A percentile compares a stretch with the other conserved stretches of the same genome.
Evolutionary conservation across 1,140 invertebrate genomes (phyloP).

Genomic region (Anastatus disparis): DNA sequence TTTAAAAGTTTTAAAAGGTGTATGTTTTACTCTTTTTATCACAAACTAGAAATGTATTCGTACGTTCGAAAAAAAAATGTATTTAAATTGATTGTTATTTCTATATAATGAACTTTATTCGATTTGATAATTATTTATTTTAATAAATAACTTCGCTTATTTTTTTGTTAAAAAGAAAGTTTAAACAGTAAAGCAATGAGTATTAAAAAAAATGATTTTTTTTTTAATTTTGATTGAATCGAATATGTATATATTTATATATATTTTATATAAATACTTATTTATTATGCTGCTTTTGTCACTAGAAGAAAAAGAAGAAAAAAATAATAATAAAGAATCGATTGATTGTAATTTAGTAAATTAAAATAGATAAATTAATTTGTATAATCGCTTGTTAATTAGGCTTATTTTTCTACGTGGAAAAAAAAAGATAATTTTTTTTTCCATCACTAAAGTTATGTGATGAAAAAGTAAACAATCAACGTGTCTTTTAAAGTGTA

Average conservation of each 20-base stretch:
- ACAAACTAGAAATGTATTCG: not conserved
- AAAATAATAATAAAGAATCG: no score
- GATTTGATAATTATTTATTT: slow-evolving; percentile 18
- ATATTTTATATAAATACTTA: slow-evolving; percentile 25
- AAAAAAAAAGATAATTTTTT: no score
- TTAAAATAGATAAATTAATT: slow-evolving; percentile 28
- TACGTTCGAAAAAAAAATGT: slow-evolving; percentile 6
- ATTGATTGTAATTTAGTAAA: slow-evolving; percentile 16
- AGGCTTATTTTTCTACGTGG: slow-evolving; percentile 28
- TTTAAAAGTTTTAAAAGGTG: slow-evolving; percentile 6
- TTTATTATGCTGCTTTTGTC: slow-evolving; percentile 29
- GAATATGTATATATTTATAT: slow-evolving; percentile 2
- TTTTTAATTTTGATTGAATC: slow-evolving; percentile 7
- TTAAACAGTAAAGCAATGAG: slow-evolving; percentile 21
- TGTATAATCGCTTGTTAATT: slow-evolving; percentile 14
- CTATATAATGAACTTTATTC: not conserved
- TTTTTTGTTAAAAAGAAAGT: not conserved
- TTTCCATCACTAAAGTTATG: slow-evolving; percentile 5
- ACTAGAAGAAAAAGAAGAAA: not conserved
- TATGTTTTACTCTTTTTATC: slow-evolving; percentile 6
- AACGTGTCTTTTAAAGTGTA: slow-evolving; percentile 29
- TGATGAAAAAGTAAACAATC: slow-evolving; percentile 22
- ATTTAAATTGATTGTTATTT: slow-evolving; percentile 22
- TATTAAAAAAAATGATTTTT: slow-evolving; percentile 21
- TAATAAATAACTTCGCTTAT: slow-evolving; percentile 12